phyloP scores from a whole-genome alignment of 2,113 vertebrate species.

The Odontophorus gujanensis region DNA sequence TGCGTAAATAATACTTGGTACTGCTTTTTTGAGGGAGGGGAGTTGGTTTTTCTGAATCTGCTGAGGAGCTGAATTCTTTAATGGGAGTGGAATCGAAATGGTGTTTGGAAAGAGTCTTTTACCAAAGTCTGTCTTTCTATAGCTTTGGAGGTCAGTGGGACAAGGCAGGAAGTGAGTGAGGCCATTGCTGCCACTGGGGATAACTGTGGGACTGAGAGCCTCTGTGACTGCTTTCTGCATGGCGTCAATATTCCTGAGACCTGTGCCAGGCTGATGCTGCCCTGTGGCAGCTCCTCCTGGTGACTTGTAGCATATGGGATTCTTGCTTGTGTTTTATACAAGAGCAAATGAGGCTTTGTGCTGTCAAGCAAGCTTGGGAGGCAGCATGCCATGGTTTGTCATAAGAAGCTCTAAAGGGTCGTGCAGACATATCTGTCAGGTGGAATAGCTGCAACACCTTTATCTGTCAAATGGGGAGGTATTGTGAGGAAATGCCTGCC shows the following conservation, averaged over 20 bases:
- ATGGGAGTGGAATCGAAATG: neutral
- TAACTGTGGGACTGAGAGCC: neutral
- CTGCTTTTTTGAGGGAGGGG: neutral
- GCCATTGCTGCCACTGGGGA: fast-evolving
- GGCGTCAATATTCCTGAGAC: neutral
- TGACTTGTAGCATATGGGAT: neutral
- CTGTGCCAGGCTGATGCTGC: neutral
- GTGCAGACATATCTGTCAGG: fast-evolving
- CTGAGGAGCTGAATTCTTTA: neutral
- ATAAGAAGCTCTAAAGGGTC: neutral
- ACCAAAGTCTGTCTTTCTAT: neutral
- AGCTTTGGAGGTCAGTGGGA: neutral
- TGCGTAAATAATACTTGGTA: conserved; percentile 54
- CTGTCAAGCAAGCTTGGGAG: neutral
- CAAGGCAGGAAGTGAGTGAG: neutral
- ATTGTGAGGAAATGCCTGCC: neutral
- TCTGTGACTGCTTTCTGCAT: neutral
- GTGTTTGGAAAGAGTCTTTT: neutral
- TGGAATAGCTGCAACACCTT: neutral
- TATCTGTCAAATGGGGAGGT: fast-evolving
- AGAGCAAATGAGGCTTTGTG: neutral
- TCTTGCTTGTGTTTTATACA: neutral
- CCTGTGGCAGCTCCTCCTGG: neutral
- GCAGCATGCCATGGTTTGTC: neutral
- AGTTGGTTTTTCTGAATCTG: neutral